Percentiles rank a stretch among this genome's conserved stretches.
phyloP scores from a whole-genome alignment of 1,140 invertebrate genomes.

The Linepithema humile region DNA sequence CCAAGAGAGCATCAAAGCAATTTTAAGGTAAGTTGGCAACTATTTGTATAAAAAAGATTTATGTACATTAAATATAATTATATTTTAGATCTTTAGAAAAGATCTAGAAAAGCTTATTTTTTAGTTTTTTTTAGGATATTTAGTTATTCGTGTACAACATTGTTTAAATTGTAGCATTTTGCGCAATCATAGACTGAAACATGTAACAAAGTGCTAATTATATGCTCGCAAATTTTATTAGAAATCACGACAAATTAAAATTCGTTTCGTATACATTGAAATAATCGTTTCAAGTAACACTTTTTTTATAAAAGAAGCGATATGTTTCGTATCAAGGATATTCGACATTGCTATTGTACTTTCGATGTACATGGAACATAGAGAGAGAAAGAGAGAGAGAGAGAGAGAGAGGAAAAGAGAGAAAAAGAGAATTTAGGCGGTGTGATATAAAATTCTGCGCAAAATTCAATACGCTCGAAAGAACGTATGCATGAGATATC shows the following conservation, averaged over 20 bases:
- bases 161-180: neutral
- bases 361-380: neutral
- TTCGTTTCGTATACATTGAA: neutral
- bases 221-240: neutral
- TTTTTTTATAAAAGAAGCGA: neutral
- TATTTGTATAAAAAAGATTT: no score
- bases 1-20: no score
- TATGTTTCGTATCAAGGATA: neutral
- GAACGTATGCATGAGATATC: slow-evolving; percentile 21
- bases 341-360: neutral
- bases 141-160: neutral
- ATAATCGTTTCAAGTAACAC: neutral
- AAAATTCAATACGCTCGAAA: slow-evolving; percentile 31
- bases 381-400: no score
- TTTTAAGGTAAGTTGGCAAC: no score
- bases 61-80: no score
- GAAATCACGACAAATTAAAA: neutral
- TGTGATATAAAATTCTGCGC: neutral
- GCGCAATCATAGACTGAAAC: neutral
- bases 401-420: no score
- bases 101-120: neutral
- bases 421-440: neutral
- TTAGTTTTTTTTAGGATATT: neutral
- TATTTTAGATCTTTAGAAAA: no score
- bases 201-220: neutral